Evolutionary conservation across 2,797 vertebrate genomes (phyloP), one percentile per base, ranked within the genome.

Genomic region (Cuculus canorus): DNA sequence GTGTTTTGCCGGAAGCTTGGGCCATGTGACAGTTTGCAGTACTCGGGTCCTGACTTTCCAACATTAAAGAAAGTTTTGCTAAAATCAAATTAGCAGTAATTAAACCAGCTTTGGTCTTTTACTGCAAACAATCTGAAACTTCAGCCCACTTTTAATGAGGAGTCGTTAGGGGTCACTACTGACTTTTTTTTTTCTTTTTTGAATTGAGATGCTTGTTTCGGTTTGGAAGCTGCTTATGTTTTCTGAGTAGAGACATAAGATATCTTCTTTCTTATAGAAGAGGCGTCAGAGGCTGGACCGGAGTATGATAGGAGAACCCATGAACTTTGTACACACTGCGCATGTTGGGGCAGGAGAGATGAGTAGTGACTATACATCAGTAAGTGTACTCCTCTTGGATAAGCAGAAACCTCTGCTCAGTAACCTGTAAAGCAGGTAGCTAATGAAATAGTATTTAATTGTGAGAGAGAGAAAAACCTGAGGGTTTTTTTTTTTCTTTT

Each of bases 221-320:
- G 22, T 30, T 76, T 88, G 69, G 78, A 88, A 86, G 61, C 41
- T 91, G 61, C 30, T 71, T 14, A 1, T 45, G 21, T 60, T 75
- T 54, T 79, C 61, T 76, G 78, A 50, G 11, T 5, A 82, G 59
- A 82, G 60, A 54, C 13, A 7, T 56, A 32, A 61, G 25, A 8
- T 39, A 24, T 19, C 7, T 19, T 63, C 13, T 82, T 56, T 63
- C 30, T 86, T n/a, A 8, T 0, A 99, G 98, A 99, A 99, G 95
- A 98, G 98, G 81, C 98, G 98, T 81, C 98, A 93, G 86, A 97
- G 98, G 27, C 98, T 99, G 72, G 98, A 99, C 94, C 98, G 98
- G 86, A 98, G 98, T 72, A 99, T 98, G 98, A 99, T 99, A 33
- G 98, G 98, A 60, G 98, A 99, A 79, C 98, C 98, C 15, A 99